Conservation (phyloP, 2,113 vertebrate species). For the Archocentrus centrarchus region DNA sequence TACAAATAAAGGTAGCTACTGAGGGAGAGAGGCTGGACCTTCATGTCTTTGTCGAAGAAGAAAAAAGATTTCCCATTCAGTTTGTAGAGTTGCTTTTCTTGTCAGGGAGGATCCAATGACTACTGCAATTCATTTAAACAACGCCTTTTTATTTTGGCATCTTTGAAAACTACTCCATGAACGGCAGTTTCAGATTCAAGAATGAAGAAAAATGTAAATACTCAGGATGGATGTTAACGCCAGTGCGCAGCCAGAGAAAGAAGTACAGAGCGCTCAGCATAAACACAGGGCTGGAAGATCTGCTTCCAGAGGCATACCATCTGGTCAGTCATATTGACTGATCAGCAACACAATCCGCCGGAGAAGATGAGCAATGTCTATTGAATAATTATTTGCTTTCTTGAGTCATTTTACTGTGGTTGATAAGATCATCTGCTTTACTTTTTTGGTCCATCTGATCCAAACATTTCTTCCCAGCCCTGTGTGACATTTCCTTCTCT, state of each 20-base stretch:
- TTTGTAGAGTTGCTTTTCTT: not conserved
- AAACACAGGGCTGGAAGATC: not conserved
- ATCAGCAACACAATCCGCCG: not conserved
- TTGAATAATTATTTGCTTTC: not conserved
- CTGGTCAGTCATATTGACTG: not conserved
- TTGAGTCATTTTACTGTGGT: fast-evolving
- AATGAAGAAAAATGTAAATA: constrained; percentile 34
- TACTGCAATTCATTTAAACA: constrained; percentile 43
- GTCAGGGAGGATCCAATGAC: constrained; percentile 37
- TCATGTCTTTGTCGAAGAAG: not conserved
- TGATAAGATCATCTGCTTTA: not conserved
- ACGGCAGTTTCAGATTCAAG: constrained; percentile 64
- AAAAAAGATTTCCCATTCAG: too few relatives aligned
- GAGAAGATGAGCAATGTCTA: not conserved
- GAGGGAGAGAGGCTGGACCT: not conserved
- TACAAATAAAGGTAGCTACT: not conserved
- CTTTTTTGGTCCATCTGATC: not conserved
- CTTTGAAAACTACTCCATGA: constrained; percentile 65
- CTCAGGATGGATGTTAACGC: constrained; percentile 15
- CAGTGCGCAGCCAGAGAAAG: not conserved
- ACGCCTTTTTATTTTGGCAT: constrained; percentile 73
- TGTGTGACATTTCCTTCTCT: not conserved
- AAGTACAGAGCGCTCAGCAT: constrained; percentile 2
- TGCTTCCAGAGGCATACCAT: not conserved
- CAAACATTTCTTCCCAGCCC: constrained; percentile 6